These are phyloP conservation scores for Tribolium castaneum DNA, from an alignment of 1,140 invertebrate genomes.

Conservation along the genomic window DNA sequence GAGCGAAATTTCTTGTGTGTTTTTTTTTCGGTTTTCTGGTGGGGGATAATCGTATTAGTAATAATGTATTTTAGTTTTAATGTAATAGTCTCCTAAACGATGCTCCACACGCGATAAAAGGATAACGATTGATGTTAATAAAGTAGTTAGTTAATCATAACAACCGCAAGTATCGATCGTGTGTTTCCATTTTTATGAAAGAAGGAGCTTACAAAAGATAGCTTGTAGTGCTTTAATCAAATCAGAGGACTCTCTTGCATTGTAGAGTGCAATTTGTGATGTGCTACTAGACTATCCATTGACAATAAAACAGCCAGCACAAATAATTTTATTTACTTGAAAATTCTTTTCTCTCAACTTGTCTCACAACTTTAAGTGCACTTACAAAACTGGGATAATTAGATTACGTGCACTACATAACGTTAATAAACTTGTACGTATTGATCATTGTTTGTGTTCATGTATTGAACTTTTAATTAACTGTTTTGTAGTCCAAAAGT, in stretches of 20 bases:
- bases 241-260: not conserved
- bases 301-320: not conserved
- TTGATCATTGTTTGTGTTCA: not conserved
- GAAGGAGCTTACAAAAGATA: not conserved
- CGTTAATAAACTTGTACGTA: not conserved
- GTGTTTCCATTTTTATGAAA: not conserved
- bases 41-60: not conserved
- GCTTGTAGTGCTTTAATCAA: not conserved
- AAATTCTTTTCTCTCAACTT: not conserved
- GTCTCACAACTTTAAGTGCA: not conserved
- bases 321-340: not conserved
- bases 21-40: no score
- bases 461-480: not conserved
- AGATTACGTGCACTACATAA: not conserved
- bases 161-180: not conserved
- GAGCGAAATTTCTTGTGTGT: no score
- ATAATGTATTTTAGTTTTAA: not conserved
- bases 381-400: not conserved
- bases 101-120: not conserved
- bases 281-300: not conserved
- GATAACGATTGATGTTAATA: not conserved
- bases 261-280: not conserved
- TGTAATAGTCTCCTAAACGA: not conserved
- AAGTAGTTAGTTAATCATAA: not conserved
- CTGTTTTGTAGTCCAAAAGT: no score